A percentile compares a stretch with the other conserved stretches of the same genome.
phyloP scores from a whole-genome alignment of 2,888 invertebrate species.

The Mythimna pallens region DNA sequence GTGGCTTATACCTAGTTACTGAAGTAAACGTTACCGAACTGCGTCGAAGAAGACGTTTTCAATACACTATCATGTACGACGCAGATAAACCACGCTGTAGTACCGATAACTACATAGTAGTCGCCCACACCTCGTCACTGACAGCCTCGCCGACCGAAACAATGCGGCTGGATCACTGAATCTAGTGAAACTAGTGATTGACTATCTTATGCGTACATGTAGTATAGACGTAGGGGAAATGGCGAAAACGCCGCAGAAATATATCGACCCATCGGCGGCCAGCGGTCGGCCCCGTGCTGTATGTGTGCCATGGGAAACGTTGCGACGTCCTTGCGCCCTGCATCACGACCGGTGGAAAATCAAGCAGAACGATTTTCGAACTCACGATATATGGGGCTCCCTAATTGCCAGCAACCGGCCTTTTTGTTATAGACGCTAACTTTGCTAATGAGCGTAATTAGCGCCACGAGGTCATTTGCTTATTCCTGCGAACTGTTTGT shows the following conservation, averaged over 20 bases:
- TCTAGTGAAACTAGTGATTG: slow-evolving; percentile 66
- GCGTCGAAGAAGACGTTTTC: slow-evolving; percentile 26
- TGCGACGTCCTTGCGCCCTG: slow-evolving; percentile 78
- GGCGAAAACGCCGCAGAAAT: slow-evolving; percentile 87
- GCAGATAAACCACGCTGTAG: slow-evolving; percentile 51
- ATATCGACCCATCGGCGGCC: slow-evolving; percentile 86
- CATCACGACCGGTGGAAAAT: slow-evolving; percentile 71
- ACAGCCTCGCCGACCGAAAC: slow-evolving; percentile 64
- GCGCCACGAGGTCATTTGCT: slow-evolving; percentile 59
- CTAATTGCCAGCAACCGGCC: slow-evolving; percentile 46
- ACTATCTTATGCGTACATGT: slow-evolving; percentile 54
- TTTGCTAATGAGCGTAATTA: slow-evolving; percentile 60
- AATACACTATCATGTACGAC: slow-evolving; percentile 33
- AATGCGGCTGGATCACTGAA: slow-evolving; percentile 68
- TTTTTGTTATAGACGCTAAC: slow-evolving; percentile 42
- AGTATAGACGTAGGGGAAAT: slow-evolving; percentile 69
- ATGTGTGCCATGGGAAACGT: slow-evolving; percentile 79
- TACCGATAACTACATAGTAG: slow-evolving; percentile 57
- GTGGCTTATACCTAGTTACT: slow-evolving; percentile 56
- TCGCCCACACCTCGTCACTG: slow-evolving; percentile 68
- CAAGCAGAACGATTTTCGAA: slow-evolving; percentile 51
- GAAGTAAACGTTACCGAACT: slow-evolving; percentile 46
- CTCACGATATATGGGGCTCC: slow-evolving; percentile 42
- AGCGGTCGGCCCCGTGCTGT: slow-evolving; percentile 74
- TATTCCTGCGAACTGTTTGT: slow-evolving; percentile 52